Conservation (phyloP, 2,113 vertebrate genomes). For the Nibea coibor region DNA sequence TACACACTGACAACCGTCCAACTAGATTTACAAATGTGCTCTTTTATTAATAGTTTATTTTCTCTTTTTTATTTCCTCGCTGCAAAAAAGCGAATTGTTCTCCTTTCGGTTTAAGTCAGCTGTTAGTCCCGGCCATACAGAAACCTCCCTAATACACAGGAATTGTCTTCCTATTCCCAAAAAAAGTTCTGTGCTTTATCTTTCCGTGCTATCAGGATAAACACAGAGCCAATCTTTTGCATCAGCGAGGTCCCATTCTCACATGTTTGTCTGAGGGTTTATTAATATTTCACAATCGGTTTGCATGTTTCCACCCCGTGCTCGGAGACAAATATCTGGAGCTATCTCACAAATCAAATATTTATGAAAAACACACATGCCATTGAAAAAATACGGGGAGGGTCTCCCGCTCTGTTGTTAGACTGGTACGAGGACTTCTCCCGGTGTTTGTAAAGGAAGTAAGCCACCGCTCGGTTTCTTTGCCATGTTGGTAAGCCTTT, state of each 20-base stretch:
- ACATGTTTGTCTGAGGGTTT: conserved; percentile 63
- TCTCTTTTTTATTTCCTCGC: not conserved
- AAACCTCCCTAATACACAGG: conserved; percentile 51
- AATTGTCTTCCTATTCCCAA: conserved; percentile 68
- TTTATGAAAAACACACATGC: conserved; percentile 72
- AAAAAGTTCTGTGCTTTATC: conserved; percentile 54
- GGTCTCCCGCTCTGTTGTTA: conserved; percentile 40
- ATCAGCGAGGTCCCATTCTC: conserved; percentile 50
- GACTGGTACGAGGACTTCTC: conserved; percentile 47
- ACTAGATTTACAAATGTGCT: conserved; percentile 20
- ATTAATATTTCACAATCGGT: conserved; percentile 79
- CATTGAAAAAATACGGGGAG: conserved; percentile 63
- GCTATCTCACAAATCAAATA: conserved; percentile 73
- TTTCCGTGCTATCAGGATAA: conserved; percentile 67
- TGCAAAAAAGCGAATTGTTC: conserved; percentile 71
- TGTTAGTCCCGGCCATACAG: conserved; percentile 61
- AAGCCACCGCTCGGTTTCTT: conserved; percentile 48
- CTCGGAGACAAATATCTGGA: conserved; percentile 68
- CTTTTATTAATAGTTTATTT: conserved; percentile 42
- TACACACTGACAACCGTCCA: not conserved
- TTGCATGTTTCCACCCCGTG: conserved; percentile 57
- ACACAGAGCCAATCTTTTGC: conserved; percentile 54
- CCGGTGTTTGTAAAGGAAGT: conserved; percentile 55
- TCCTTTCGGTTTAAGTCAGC: conserved; percentile 29
- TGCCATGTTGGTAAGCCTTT: conserved; percentile 36